Evolutionary conservation across 2,888 invertebrate species (phyloP).

Genomic region (Tanytarsus gracilentus): DNA sequence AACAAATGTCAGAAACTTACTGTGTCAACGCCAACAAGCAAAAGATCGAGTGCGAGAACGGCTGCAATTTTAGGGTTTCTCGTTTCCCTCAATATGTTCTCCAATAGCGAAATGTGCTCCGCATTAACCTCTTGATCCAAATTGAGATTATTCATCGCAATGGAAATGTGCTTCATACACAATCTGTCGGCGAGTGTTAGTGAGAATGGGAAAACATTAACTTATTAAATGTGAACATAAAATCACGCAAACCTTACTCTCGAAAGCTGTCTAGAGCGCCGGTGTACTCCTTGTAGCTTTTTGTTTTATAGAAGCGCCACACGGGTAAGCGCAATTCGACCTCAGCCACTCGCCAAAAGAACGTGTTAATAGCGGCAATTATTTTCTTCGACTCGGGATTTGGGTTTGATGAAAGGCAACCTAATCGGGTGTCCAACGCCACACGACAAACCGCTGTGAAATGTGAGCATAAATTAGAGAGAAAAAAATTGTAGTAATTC

Average conservation of each 20-base stretch:
- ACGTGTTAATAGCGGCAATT: slow-evolving; percentile 65
- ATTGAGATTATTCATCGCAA: slow-evolving; percentile 47
- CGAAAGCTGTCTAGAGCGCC: slow-evolving; percentile 63
- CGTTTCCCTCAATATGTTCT: slow-evolving; percentile 49
- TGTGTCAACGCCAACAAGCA: slow-evolving; percentile 74
- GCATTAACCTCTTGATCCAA: slow-evolving; percentile 36
- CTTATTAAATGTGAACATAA: not conserved
- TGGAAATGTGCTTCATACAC: slow-evolving; percentile 50
- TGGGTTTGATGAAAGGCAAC: slow-evolving; percentile 54
- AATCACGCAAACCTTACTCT: slow-evolving; percentile 46
- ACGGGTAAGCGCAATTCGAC: slow-evolving; percentile 65
- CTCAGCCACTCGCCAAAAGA: slow-evolving; percentile 67
- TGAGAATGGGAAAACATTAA: not conserved
- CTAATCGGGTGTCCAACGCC: slow-evolving; percentile 69
- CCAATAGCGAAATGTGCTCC: slow-evolving; percentile 49
- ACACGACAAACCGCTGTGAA: slow-evolving; percentile 67
- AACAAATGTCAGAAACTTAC: too few relatives aligned
- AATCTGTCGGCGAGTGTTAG: slow-evolving; percentile 44
- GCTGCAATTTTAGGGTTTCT: slow-evolving; percentile 54
- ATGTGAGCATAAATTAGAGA: not conserved
- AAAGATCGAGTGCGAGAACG: slow-evolving; percentile 64
- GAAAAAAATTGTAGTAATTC: not conserved
- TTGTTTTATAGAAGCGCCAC: slow-evolving; percentile 64
- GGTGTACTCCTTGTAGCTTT: slow-evolving; percentile 60
- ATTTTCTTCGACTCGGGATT: slow-evolving; percentile 64